Base-by-base conservation (phyloP, 2,113 vertebrate species). In the Amphilophus citrinellus region DNA sequence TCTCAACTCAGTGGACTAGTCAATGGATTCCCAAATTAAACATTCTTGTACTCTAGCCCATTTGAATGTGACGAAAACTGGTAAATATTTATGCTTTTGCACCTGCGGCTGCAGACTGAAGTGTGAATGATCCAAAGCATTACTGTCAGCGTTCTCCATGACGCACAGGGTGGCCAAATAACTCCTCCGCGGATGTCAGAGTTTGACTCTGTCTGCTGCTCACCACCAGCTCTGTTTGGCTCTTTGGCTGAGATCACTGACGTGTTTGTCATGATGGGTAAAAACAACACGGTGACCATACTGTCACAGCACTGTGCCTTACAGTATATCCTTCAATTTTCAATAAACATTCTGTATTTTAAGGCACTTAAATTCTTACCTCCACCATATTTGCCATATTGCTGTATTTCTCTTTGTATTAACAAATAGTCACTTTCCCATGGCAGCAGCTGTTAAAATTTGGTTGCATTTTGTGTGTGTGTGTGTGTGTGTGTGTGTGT, bases 101-200 rank as follows among this genome's bases (percentile, higher is more conserved):
- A 84, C 50, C 71, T 78, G 39, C 60, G 60, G 6, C 56, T 27
- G 76, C 18, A 42, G 39, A 13, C 35, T 75, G 71, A 81, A 30
- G 27, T 61, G 61, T 73, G 57, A 80, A 57, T 71, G 65, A 76
- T 59, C 66, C 61, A 80, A 18, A 83, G 39, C 59, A 11, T 8
- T 17, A 56, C 24, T 65, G 75, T 76, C 73, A 77, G 53, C 7
- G 37, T 37, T 56, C 42, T 56, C 13, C 11, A 2, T 91, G 81
- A 90, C 76, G 79, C 88, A 82, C 73, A n/a, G 18, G 76, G 81
- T 47, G 44, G 76, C 47, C 62, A 57, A 47, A 76, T 53, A 22
- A 61, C 73, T 80, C 61, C 68, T 27, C 15, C 88, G 77, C 82
- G 87, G 50, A 73, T 82, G 84, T 86, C 86, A 24, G 30, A 6